Evolutionary conservation across 2,113 vertebrate genomes (phyloP).

Genomic region (Sitta europaea): DNA sequence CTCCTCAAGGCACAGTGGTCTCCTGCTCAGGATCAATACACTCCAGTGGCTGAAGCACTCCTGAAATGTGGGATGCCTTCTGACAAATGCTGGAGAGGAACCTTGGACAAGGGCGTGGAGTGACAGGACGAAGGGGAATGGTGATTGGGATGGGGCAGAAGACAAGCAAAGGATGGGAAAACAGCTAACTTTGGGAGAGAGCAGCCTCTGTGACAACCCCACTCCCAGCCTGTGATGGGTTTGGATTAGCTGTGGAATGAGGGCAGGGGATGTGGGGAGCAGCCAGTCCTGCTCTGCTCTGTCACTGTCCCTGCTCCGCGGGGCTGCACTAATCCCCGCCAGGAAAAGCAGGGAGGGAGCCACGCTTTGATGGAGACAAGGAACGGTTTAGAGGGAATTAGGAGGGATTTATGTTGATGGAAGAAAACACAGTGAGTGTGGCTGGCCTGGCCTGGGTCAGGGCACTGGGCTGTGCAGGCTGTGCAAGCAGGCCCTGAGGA

Average conservation of each 20-base stretch:
- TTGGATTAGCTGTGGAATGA: background rate
- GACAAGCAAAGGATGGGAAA: background rate
- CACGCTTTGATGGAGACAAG: background rate
- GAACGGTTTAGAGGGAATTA: constrained; percentile 32
- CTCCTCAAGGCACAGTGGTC: background rate
- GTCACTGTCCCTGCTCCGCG: background rate
- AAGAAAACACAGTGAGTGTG: background rate
- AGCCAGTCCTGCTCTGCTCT: background rate
- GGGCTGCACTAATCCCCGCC: background rate
- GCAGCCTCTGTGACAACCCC: background rate
- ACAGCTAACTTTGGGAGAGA: background rate
- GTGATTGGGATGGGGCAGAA: background rate
- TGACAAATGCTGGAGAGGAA: background rate
- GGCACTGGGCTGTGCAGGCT: background rate
- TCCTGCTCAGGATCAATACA: background rate
- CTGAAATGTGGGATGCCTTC: background rate
- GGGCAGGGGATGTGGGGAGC: background rate
- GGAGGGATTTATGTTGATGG: constrained; percentile 5
- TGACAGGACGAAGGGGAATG: background rate
- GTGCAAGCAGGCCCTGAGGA: background rate
- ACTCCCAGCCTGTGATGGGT: background rate
- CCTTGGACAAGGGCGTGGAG: background rate
- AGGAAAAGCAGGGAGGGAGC: background rate
- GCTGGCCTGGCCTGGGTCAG: background rate
- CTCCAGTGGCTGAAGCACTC: background rate